Evolutionary conservation across 2,113 vertebrate species (phyloP).

Genomic region (Capra hircus): DNA sequence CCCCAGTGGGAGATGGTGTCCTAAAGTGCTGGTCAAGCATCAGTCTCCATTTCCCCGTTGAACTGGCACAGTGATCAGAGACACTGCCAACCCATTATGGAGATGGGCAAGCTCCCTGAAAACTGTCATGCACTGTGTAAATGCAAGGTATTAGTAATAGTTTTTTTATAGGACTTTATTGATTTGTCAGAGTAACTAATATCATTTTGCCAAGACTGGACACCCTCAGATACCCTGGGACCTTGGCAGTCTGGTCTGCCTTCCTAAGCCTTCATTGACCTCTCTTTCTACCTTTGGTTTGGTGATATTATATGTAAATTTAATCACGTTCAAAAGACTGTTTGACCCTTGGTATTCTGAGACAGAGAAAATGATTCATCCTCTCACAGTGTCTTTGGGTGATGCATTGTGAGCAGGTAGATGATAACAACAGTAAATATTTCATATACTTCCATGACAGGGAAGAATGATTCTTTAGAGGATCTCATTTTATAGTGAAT

Average conservation of each 20-base stretch:
- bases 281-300: not conserved
- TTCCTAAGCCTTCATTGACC: not conserved
- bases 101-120: not conserved
- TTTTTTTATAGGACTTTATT: slow-evolving; percentile 13
- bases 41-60: not conserved
- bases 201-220: not conserved
- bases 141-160: not conserved
- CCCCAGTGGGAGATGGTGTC: not conserved
- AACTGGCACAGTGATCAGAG: not conserved
- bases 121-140: not conserved
- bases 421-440: not conserved
- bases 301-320: slow-evolving; percentile 5
- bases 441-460: not conserved
- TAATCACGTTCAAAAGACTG: not conserved
- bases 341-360: not conserved
- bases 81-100: not conserved
- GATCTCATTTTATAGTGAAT: not conserved
- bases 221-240: not conserved
- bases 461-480: not conserved
- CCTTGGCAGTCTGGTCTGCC: not conserved
- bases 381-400: not conserved
- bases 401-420: not conserved
- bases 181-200: slow-evolving; percentile 40
- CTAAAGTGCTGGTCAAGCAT: not conserved
- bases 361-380: not conserved